Evolutionary conservation across 2,888 invertebrate genomes (phyloP), one percentile per base, ranked within the genome.

Genomic region (Hirtodrosophila cameraria): DNA sequence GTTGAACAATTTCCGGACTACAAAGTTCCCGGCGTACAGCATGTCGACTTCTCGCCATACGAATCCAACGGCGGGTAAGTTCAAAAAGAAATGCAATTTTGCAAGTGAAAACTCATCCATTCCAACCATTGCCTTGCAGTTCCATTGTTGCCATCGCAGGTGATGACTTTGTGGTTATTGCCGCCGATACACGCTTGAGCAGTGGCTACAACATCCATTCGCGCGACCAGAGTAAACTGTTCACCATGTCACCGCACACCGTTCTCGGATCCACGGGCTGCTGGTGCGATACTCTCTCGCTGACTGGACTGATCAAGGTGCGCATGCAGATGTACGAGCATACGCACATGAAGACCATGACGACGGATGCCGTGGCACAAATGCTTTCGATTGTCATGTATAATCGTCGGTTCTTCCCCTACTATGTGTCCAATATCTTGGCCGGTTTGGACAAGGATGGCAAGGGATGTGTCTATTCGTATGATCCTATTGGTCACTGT

Each of bases 341-440:
- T 89, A 96, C 97, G 73, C 99, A 99, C 91, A 95, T 97, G 88
- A 97, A 97, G 91, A 92, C 94, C 1, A 99, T 99, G 97, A 93
- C 96, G 1, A 97, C 99, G 0, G 94, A 96, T 48, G 98, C 99
- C 1, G 94, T 97, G 3, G 97, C 99, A 2, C 98, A 99, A 91
- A 96, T 99, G 96, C 91, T 99, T 11, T 97, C 99, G 0, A 98
- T 97, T 3, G 95, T 98, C 92, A 92, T 99, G 78, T 99, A 99
- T 90, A 96, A 97, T 90, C 96, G 97, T 85, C 94, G 99, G 54
- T 99, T 99, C 92, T 99, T 99, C 91, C 99, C 99, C 0, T 99
- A 99, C 90, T 99, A 99, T 89, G 96, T 99, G 15, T 96, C 97
- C 20, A 99, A 98, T 89, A 94, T 99, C 39, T 91, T 99, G 50